Evolutionary conservation across 2,797 vertebrate genomes (phyloP).

Genomic region (Mormyrops attenuatus): DNA sequence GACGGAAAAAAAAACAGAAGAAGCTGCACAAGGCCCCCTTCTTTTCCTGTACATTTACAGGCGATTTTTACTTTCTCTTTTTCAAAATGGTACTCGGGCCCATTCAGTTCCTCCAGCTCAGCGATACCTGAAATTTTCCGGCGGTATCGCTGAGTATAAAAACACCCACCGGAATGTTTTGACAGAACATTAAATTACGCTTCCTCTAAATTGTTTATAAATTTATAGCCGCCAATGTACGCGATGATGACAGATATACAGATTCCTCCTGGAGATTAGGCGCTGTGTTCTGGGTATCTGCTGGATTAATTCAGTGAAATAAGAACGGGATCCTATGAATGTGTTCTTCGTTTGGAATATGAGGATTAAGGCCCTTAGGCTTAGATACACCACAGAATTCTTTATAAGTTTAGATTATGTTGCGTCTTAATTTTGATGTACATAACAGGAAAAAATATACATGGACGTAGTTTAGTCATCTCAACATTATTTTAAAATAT

Average conservation of each 20-base stretch:
- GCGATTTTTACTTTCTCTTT: background rate
- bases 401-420: background rate
- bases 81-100: background rate
- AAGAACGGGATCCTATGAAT: background rate
- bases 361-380: background rate
- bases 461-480: background rate
- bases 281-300: background rate
- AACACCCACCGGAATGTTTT: background rate
- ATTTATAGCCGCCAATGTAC: background rate
- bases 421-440: background rate
- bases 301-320: background rate
- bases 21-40: background rate
- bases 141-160: background rate
- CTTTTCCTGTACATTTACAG: background rate
- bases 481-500: background rate
- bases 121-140: background rate
- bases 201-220: background rate
- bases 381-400: background rate
- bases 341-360: background rate
- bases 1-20: background rate
- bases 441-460: background rate
- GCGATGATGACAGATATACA: background rate
- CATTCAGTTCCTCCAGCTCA: background rate
- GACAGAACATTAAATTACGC: constrained; percentile 1
- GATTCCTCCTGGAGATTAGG: background rate